These are phyloP conservation scores for Sceloporus undulatus DNA, from an alignment of 2,113 vertebrate genomes.

Conservation along the genomic window DNA sequence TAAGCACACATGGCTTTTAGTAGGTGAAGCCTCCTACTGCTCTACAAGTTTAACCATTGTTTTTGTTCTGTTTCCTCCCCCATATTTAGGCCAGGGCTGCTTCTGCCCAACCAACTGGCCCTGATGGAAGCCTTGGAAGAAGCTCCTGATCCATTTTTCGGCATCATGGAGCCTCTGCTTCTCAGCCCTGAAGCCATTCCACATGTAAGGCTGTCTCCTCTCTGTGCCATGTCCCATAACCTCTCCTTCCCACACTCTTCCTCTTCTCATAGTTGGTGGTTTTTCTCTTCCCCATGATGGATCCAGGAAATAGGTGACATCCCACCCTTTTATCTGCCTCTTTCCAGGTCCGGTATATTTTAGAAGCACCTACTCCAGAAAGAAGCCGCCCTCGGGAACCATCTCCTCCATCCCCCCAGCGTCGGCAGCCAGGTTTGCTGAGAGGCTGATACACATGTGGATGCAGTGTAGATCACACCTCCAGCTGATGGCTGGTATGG, in stretches of 20 bases:
- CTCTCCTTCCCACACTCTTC: not conserved
- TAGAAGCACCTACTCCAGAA: constrained; percentile 63
- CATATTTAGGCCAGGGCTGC: constrained; percentile 69
- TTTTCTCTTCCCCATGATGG: not conserved
- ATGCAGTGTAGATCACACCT: no score
- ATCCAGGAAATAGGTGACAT: not conserved
- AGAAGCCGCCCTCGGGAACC: constrained; percentile 19
- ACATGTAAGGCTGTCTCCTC: not conserved
- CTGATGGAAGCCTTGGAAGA: constrained; percentile 79
- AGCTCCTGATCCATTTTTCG: constrained; percentile 87
- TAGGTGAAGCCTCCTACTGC: not conserved
- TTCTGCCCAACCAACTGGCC: constrained; percentile 75
- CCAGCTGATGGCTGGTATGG: no score
- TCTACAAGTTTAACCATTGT: not conserved
- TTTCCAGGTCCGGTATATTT: constrained; percentile 66
- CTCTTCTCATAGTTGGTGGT: not conserved
- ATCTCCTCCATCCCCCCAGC: constrained; percentile 12
- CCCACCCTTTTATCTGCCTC: not conserved
- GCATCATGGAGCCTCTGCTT: constrained; percentile 77
- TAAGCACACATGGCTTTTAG: no score
- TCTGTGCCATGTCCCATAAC: fast-evolving
- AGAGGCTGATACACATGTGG: not conserved
- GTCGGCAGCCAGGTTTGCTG: constrained; percentile 54
- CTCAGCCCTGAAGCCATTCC: constrained; percentile 74
- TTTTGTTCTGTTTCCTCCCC: not conserved